These are phyloP conservation scores for Lasiommata megera DNA, from an alignment of 2,888 invertebrate species.

Conservation along the genomic window DNA sequence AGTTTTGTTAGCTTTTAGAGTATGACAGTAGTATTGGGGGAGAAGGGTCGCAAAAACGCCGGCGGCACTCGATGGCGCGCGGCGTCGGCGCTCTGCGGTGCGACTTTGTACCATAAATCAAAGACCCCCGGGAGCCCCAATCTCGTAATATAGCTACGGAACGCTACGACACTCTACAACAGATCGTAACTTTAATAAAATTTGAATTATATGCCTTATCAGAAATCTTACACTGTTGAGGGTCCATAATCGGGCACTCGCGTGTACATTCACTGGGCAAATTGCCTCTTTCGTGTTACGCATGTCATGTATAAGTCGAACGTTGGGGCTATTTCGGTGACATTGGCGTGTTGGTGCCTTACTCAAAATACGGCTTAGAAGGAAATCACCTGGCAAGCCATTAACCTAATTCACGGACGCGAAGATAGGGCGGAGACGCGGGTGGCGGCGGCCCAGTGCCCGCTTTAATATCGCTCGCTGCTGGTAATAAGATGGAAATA, in stretches of 20 bases:
- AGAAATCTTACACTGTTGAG: conserved; percentile 29
- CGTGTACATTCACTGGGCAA: conserved; percentile 30
- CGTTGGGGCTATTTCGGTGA: conserved; percentile 58
- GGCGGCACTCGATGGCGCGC: conserved; percentile 43
- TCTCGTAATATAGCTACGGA: conserved; percentile 60
- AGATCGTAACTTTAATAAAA: conserved; percentile 34
- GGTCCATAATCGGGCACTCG: conserved; percentile 32
- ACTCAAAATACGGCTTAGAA: conserved; percentile 73
- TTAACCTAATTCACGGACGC: conserved; percentile 81
- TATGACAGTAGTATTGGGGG: conserved; percentile 43
- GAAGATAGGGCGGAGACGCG: conserved; percentile 77
- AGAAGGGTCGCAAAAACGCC: conserved; percentile 62
- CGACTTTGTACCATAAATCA: conserved; percentile 74
- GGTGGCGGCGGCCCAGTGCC: conserved; percentile 57
- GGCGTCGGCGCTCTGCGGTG: conserved; percentile 51
- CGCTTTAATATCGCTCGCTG: conserved; percentile 76
- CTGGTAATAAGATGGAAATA: conserved; percentile 81
- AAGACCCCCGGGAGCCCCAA: conserved; percentile 67
- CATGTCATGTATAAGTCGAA: conserved; percentile 44
- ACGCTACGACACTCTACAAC: conserved; percentile 38
- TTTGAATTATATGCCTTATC: conserved; percentile 34
- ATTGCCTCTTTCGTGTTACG: conserved; percentile 34
- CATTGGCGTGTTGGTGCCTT: conserved; percentile 68
- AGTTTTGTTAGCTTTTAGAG: conserved; percentile 44
- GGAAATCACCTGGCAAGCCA: conserved; percentile 81